A percentile compares a stretch with the other conserved stretches of the same genome.
phyloP scores from a whole-genome alignment of 2,888 invertebrate genomes.

The Parthenolecanium corni region DNA sequence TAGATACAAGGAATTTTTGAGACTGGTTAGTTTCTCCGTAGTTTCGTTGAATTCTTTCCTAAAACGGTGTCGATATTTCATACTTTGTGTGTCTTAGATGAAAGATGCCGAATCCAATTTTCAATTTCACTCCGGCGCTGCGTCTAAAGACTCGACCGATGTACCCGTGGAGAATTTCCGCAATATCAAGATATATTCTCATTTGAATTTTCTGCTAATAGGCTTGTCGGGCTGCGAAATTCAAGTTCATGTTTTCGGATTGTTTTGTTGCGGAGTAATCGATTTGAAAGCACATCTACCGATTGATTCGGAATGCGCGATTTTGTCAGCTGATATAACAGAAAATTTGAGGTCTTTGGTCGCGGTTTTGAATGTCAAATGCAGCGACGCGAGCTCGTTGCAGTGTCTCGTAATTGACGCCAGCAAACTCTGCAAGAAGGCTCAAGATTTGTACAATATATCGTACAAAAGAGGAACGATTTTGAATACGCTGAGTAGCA shows the following conservation, averaged over 20 bases:
- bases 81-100: constrained; percentile 13
- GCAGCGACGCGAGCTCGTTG: constrained; percentile 3
- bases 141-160: constrained; percentile 18
- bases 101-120: constrained; percentile 25
- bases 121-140: constrained; percentile 18
- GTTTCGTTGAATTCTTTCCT: background rate
- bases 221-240: constrained; percentile 63
- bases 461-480: constrained; percentile 65
- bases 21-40: background rate
- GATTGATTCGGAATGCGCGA: constrained; percentile 39
- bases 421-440: constrained; percentile 51
- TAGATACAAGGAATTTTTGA: constrained; percentile 4
- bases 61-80: background rate
- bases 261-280: constrained; percentile 65
- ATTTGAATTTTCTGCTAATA: constrained; percentile 63
- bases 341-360: constrained; percentile 59
- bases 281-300: constrained; percentile 41
- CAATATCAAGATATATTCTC: constrained; percentile 43
- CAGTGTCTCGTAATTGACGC: constrained; percentile 43
- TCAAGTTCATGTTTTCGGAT: constrained; percentile 69
- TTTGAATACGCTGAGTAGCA: constrained; percentile 50
- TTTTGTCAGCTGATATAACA: constrained; percentile 55
- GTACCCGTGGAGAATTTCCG: constrained; percentile 21
- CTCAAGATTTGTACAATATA: constrained; percentile 56
- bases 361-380: constrained; percentile 47